These are phyloP conservation scores for Neelides sp. DNA, from an alignment of 1,140 invertebrate genomes.

Conservation along the genomic window DNA sequence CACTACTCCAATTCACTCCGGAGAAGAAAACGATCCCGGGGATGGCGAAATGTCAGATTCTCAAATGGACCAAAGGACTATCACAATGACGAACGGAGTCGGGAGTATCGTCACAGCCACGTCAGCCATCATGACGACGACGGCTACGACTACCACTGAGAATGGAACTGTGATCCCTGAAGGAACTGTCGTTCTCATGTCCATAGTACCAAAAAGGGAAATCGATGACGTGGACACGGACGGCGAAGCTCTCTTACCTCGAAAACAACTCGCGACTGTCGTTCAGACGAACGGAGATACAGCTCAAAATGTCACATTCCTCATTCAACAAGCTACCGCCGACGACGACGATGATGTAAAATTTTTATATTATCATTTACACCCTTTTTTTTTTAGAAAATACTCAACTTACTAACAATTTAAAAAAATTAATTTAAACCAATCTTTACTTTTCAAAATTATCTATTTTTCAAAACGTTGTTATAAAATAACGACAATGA, in stretches of 20 bases:
- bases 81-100: constrained; percentile 20
- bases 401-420: too few relatives aligned
- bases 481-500: too few relatives aligned
- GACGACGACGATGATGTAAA: constrained; percentile 24
- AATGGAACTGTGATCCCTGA: constrained; percentile 25
- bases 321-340: constrained; percentile 32
- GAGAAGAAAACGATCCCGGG: constrained; percentile 14
- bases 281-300: constrained; percentile 42
- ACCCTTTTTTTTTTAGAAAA: too few relatives aligned
- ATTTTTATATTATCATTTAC: too few relatives aligned
- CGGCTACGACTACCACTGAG: constrained; percentile 16
- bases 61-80: constrained; percentile 3
- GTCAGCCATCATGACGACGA: constrained; percentile 10
- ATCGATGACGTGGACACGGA: constrained; percentile 33
- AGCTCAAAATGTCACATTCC: constrained; percentile 38
- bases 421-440: too few relatives aligned
- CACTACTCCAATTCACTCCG: constrained; percentile 7
- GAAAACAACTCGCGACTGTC: constrained; percentile 43
- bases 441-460: too few relatives aligned
- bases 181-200: constrained; percentile 29
- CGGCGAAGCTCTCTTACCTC: constrained; percentile 37
- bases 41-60: background rate
- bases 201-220: constrained; percentile 28
- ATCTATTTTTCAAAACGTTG: too few relatives aligned
- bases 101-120: constrained; percentile 18